Evolutionary conservation across 2,888 invertebrate genomes (phyloP).

Genomic region (Eupelmus urozonus): DNA sequence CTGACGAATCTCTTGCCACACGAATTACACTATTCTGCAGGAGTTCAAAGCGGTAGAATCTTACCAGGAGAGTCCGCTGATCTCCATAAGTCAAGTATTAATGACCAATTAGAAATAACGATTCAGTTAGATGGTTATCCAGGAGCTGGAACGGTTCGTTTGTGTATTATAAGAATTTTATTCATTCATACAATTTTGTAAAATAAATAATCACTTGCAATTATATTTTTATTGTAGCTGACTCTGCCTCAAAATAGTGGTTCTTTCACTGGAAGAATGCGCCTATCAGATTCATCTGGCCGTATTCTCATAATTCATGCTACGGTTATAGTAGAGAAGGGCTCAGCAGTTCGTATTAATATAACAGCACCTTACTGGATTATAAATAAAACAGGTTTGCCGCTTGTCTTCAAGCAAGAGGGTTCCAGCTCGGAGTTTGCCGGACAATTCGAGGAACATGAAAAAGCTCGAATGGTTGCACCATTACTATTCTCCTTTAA

Average conservation of each 20-base stretch:
- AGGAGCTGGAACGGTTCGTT: constrained; percentile 82
- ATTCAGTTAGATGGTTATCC: constrained; percentile 92
- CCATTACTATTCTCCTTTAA: constrained; percentile 96
- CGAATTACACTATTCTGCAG: constrained; percentile 84
- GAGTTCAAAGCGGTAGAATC: constrained; percentile 78
- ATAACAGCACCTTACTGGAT: constrained; percentile 95
- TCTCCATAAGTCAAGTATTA: constrained; percentile 79
- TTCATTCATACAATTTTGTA: constrained; percentile 3
- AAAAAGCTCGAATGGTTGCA: constrained; percentile 93
- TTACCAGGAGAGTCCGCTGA: constrained; percentile 77
- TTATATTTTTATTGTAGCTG: constrained; percentile 63
- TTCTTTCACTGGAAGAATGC: constrained; percentile 84
- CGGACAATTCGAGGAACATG: constrained; percentile 96
- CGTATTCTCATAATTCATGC: constrained; percentile 88
- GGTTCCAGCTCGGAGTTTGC: constrained; percentile 87
- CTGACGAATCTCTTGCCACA: constrained; percentile 93
- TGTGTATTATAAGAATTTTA: constrained; percentile 15
- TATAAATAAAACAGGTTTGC: constrained; percentile 96
- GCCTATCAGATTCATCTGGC: constrained; percentile 85
- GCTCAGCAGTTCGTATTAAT: constrained; percentile 83
- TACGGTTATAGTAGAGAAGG: constrained; percentile 81
- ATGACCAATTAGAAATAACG: constrained; percentile 85
- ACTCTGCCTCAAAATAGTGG: constrained; percentile 73
- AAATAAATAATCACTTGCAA: background rate
- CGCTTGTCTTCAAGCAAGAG: constrained; percentile 96